Conservation (phyloP, 2,797 vertebrate species). For the Onychomys arenicola region DNA sequence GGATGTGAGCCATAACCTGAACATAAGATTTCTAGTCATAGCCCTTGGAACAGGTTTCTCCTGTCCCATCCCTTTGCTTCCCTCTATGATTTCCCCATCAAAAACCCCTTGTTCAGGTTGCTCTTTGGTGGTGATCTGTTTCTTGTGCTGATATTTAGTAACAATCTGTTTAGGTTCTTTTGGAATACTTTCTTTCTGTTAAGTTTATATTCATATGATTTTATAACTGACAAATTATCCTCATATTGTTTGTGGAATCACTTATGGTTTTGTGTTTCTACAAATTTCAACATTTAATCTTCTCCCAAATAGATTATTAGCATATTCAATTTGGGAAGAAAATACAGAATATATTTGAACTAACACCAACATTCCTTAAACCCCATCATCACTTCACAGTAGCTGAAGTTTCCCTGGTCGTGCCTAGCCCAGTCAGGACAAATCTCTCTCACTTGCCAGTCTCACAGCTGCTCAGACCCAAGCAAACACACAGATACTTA, state of each 20-base stretch:
- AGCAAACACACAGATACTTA: no score
- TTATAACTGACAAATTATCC: not conserved
- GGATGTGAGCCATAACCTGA: rapidly evolving
- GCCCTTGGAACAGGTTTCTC: not conserved
- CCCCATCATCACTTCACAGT: not conserved
- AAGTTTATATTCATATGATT: not conserved
- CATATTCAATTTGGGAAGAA: not conserved
- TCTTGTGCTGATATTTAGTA: no score
- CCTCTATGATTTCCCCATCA: not conserved
- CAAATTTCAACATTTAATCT: not conserved
- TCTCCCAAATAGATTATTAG: not conserved
- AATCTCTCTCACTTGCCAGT: no score
- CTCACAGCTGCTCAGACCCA: no score
- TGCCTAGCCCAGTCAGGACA: no score
- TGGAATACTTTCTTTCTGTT: not conserved
- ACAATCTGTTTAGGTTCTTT: not conserved
- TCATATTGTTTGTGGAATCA: not conserved
- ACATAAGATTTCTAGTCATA: no score
- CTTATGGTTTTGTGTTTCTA: not conserved
- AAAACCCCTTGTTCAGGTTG: not conserved
- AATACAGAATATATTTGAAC: not conserved
- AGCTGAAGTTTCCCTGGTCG: no score
- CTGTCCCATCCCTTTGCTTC: not conserved
- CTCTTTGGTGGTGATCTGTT: not conserved
- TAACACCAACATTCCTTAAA: rapidly evolving